A percentile compares a stretch with the other conserved stretches of the same genome.
Evolutionary conservation across 2,113 vertebrate genomes (phyloP).

Genomic region (Podarcis raffonei): DNA sequence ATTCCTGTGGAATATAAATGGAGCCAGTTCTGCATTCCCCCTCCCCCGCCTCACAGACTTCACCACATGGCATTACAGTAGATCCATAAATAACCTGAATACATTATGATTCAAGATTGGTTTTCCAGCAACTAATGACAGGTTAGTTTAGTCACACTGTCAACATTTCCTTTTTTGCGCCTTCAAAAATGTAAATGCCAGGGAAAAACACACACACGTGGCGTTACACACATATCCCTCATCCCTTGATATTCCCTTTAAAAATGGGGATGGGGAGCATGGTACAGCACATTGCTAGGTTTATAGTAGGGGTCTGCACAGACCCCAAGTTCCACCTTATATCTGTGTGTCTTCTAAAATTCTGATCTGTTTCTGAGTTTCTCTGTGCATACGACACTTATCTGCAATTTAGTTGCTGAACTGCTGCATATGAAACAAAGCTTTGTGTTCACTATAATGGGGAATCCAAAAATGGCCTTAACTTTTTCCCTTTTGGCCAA

Average conservation of each 20-base stretch:
- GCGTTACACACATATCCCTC: accelerated
- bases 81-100: conserved; percentile 1
- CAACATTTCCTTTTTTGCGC: conserved; percentile 7
- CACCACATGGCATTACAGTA: accelerated
- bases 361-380: no score
- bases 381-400: no score
- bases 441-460: no score
- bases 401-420: no score
- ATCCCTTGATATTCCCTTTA: background rate
- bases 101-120: background rate
- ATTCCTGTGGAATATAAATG: background rate
- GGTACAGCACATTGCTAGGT: accelerated
- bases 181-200: background rate
- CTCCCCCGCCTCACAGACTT: background rate
- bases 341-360: no score
- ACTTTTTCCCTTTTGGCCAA: no score
- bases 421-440: no score
- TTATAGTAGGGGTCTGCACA: background rate
- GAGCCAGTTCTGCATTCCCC: background rate
- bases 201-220: background rate
- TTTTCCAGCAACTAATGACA: background rate
- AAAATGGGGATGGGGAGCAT: background rate
- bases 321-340: no score
- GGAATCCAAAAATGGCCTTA: no score
- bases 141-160: background rate